Evolutionary conservation across 2,888 invertebrate genomes (phyloP), one percentile per base, ranked within the genome.

Genomic region (Girardia tigrina): DNA sequence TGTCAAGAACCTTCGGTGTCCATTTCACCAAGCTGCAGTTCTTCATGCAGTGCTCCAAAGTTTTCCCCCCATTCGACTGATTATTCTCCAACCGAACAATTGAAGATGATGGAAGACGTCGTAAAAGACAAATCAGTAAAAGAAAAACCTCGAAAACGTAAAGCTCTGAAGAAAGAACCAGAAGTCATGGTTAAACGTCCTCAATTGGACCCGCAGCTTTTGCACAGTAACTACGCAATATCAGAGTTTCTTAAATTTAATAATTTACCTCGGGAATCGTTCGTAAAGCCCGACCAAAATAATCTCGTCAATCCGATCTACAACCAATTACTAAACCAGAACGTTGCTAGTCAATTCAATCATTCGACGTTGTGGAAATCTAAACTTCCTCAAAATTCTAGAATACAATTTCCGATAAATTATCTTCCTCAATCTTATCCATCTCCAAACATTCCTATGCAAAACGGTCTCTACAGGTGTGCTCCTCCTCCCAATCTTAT

Each of bases 31-130:
- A 56, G 56, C 23, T 56, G 56, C 23, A n/a, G 56, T 4, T 56
- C 56, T 56, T 56, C 56, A 12, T 56, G 56, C n/a, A 56, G 56
- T 56, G 56, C 56, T n/a, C 56, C 56, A 8, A 56, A 56, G n/a
- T 56, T 56, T 56, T 56, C 56, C 23, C 56, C 56, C 6, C 4
- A 56, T 56, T 56, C 56, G n/a, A n/a, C 23, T 4, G 56, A 56
- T n/a, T 56, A n/a, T 56, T 56, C 56, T 4, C 56, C 56, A 56
- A 23, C 23, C 23, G 56, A 56, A 8, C 56, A 56, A 56, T 8
- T 23, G n/a, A 56, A 56, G 23, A 20, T 8, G n/a, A 56, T 16
- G 2, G 56, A 56, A n/a, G 56, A 56, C n/a, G 4, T 23, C 2
- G 23, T 12, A 6, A 56, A 56, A 16, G 56, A 56, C 4, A 56